A percentile compares a stretch with the other conserved stretches of the same genome.
Evolutionary conservation across 1,140 invertebrate genomes (phyloP).

Genomic region (Drosophila bifasciata): DNA sequence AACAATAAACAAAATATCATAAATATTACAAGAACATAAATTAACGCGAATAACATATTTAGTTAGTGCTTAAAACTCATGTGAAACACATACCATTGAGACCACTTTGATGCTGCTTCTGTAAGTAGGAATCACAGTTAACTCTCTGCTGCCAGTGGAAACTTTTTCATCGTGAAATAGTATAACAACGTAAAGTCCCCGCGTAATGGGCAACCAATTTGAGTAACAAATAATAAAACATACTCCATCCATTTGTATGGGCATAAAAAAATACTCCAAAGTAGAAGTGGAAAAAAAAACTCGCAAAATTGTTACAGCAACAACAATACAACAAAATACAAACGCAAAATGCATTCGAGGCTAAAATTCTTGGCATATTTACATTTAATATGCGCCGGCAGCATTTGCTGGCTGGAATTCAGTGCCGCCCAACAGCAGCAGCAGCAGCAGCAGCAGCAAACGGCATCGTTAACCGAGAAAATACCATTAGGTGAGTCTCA

Average conservation of each 20-base stretch:
- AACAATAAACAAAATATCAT: too few species aligned
- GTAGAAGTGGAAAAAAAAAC: constrained; percentile 13
- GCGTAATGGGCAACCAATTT: constrained; percentile 43
- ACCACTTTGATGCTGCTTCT: too few species aligned
- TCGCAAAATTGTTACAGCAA: constrained; percentile 25
- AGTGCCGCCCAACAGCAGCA: constrained; percentile 62
- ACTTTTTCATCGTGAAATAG: constrained; percentile 4
- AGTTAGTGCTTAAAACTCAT: too few species aligned
- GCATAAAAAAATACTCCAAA: constrained; percentile 17
- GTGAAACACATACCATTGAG: too few species aligned
- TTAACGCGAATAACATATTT: too few species aligned
- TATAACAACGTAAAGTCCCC: constrained; percentile 17
- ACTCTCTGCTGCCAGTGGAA: background rate
- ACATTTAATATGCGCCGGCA: constrained; percentile 79
- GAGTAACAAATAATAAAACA: constrained; percentile 20
- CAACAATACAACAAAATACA: constrained; percentile 25
- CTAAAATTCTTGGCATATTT: constrained; percentile 79
- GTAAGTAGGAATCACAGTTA: background rate
- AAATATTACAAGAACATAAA: too few species aligned
- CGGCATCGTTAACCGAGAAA: constrained; percentile 81
- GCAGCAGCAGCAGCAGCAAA: constrained; percentile 59
- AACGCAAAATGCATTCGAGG: constrained; percentile 75
- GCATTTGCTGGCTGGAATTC: constrained; percentile 68
- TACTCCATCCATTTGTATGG: constrained; percentile 8
- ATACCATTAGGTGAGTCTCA: constrained; percentile 83